Evolutionary conservation across 2,113 vertebrate species (phyloP), one percentile per base, ranked within the genome.

Genomic region (Ciconia stormi): DNA sequence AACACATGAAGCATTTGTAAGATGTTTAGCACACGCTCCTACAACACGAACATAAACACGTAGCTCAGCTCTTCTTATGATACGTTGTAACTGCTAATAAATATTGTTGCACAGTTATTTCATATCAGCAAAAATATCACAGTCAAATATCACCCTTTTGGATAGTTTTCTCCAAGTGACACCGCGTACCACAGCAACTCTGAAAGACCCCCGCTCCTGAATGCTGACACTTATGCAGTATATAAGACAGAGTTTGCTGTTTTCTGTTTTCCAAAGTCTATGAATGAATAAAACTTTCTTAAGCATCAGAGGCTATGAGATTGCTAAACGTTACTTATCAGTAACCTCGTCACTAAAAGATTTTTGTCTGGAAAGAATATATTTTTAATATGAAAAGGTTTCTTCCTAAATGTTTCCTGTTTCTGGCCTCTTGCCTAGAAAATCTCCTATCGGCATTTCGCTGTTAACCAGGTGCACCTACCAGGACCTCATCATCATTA

Each of bases 1-100:
- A 87, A 86, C 67, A 73, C 38, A 67, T 10, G 61, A 49, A 80
- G 42, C 59, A 78, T 83, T 89, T 83, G 91, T 89, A 92, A 77
- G 76, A 70, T 32, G 38, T 83, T 90, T 53, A 89, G 69, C 76
- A 86, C 59, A 83, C 2, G 3, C 71, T 87, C 71, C 67, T 89
- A n/a, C 53, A 83, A 49, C 44, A 65, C 0, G 13, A 84, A 53
- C 20, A 83, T 42, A 61, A 95, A 84, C 59, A 85, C 18, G 25
- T 2, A 73, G 50, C 82, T 73, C 67, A 83, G 53, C 25, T 81
- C 30, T 62, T 50, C 62, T 62, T 42, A 72, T 1, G 5, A 7
- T 10, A 34, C 2, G 7, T 71, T 81, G 23, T 58, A 80, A 32
- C 23, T 46, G 14, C 55, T 74, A 81, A 58, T n/a, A 86, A 79